phyloP scores from a whole-genome alignment of 1,140 invertebrate genomes.

The Seison nebaliae region DNA sequence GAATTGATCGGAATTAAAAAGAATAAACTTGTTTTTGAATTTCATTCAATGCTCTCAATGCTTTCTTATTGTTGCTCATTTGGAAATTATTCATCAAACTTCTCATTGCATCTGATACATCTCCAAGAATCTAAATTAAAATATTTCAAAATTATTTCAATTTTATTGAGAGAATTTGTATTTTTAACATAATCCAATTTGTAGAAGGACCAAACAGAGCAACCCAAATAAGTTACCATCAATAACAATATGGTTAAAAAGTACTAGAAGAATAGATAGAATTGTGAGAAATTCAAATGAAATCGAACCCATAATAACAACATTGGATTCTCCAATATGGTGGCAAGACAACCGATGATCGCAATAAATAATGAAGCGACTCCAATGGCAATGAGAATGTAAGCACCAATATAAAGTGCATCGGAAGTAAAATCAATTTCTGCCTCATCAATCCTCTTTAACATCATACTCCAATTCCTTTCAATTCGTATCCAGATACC shows the following conservation, averaged over 20 bases:
- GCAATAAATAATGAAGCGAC: not conserved
- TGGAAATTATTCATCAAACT: constrained; percentile 5
- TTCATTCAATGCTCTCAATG: constrained; percentile 8
- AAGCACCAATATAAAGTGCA: constrained; percentile 1
- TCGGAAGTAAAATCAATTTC: constrained; percentile 4
- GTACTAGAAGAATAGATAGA: not conserved
- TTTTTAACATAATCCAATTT: constrained; percentile 12
- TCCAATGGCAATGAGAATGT: constrained; percentile 8
- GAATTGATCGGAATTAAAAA: not conserved
- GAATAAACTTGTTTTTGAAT: constrained; percentile 9
- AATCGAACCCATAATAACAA: too few relatives aligned
- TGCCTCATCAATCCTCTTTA: constrained; percentile 4
- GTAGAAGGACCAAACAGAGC: constrained; percentile 4
- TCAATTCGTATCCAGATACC: constrained; percentile 11
- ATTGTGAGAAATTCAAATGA: not conserved
- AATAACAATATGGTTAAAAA: constrained; percentile 4
- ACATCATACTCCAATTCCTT: constrained; percentile 3
- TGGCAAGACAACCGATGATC: constrained; percentile 1
- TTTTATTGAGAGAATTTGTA: not conserved
- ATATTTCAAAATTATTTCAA: not conserved
- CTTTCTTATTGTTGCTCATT: constrained; percentile 4
- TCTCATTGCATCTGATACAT: constrained; percentile 12
- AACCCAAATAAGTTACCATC: constrained; percentile 4
- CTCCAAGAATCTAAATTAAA: constrained; percentile 7
- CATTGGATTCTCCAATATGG: constrained; percentile 4